phyloP scores from a whole-genome alignment of 2,113 vertebrate species.

The Gallinago media region DNA sequence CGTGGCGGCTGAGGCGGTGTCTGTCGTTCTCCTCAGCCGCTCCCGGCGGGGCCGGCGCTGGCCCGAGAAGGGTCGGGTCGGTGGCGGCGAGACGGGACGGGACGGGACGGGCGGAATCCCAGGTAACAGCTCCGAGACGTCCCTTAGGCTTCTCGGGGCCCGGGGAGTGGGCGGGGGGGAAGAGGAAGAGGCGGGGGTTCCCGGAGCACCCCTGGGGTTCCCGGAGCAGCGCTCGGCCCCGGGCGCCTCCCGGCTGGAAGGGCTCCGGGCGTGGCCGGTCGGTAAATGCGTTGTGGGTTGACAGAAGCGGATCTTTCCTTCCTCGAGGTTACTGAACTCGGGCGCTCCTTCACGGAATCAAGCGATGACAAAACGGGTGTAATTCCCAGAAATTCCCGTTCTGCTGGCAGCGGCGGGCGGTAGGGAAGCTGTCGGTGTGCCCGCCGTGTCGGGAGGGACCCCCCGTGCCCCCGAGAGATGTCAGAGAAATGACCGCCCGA shows the following conservation, averaged over 20 bases:
- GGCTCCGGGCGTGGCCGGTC: background rate
- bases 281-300: background rate
- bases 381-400: background rate
- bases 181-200: too few relatives aligned
- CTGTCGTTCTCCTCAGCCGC: too few relatives aligned
- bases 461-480: too few relatives aligned
- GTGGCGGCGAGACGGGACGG: background rate
- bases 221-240: background rate
- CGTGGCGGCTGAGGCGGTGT: background rate
- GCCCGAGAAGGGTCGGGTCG: background rate
- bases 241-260: too few relatives aligned
- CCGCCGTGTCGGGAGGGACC: too few relatives aligned
- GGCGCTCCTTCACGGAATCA: background rate
- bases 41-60: background rate
- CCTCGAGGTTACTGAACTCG: too few relatives aligned
- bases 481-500: rapidly evolving
- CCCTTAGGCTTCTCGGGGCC: too few relatives aligned
- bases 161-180: background rate
- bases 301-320: background rate
- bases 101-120: background rate
- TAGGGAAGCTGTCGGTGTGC: background rate
- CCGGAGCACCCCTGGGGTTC: background rate
- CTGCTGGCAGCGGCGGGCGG: background rate
- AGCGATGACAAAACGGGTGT: rapidly evolving
- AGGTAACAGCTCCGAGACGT: rapidly evolving